Evolutionary conservation across 2,113 vertebrate species (phyloP).

Genomic region (Channa argus): DNA sequence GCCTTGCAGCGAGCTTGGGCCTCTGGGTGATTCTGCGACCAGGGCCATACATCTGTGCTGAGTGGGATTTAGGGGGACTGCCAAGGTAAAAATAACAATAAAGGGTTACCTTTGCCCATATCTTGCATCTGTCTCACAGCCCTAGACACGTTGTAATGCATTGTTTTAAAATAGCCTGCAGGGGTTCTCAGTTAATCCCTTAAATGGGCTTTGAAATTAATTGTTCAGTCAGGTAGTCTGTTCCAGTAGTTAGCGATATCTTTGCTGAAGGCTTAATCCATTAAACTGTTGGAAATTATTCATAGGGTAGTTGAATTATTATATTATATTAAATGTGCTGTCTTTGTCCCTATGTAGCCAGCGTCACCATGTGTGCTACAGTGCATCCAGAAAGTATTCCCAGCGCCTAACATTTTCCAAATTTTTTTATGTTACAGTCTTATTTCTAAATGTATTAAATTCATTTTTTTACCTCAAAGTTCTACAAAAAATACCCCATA

Average conservation of each 20-base stretch:
- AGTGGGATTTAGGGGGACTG: conserved; percentile 91
- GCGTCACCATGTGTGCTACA: neutral
- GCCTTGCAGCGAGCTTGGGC: conserved; percentile 84
- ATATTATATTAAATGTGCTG: conserved; percentile 10
- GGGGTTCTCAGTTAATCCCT: conserved; percentile 1
- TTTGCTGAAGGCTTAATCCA: conserved; percentile 40
- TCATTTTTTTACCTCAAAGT: no score
- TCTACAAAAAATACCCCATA: no score
- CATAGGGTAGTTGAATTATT: conserved; percentile 9
- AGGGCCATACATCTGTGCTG: conserved; percentile 93
- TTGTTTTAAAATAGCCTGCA: conserved; percentile 7
- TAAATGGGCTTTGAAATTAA: conserved; percentile 31
- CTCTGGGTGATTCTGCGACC: conserved; percentile 94
- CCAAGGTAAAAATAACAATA: conserved; percentile 85
- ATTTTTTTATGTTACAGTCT: no score
- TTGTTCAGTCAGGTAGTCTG: conserved; percentile 29
- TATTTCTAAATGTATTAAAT: no score
- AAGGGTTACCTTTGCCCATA: neutral
- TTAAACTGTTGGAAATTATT: conserved; percentile 22
- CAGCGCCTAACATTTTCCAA: no score
- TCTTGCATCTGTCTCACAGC: neutral
- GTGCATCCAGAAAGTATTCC: neutral
- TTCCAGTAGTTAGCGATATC: conserved; percentile 1
- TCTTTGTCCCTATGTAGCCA: neutral
- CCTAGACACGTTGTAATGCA: neutral